Conservation (phyloP, 2,797 vertebrate genomes). For the Sebastes jordani region DNA sequence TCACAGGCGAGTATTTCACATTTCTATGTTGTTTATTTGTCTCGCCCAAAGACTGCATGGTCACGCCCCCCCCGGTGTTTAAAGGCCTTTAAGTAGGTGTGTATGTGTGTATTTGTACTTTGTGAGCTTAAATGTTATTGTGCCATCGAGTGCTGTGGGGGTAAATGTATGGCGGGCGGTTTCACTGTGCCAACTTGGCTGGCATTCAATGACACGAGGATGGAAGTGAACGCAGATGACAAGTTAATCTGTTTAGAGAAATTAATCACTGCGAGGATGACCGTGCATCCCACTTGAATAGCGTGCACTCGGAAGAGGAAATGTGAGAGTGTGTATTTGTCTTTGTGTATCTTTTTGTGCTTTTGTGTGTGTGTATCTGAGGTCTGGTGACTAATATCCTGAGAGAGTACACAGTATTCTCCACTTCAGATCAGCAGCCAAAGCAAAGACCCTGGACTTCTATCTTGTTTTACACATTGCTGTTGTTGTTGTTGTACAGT, state of each 20-base stretch:
- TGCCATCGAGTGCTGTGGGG: slow-evolving; percentile 35
- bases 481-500: slow-evolving; percentile 8
- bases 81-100: background rate
- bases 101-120: background rate
- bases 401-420: slow-evolving; percentile 20
- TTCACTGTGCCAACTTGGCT: slow-evolving; percentile 78
- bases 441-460: slow-evolving; percentile 16
- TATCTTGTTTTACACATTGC: slow-evolving; percentile 1
- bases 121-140: slow-evolving; percentile 50
- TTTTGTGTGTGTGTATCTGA: background rate
- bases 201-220: slow-evolving; percentile 79
- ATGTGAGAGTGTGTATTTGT: slow-evolving; percentile 14
- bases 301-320: slow-evolving; percentile 18
- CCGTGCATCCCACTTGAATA: slow-evolving; percentile 49
- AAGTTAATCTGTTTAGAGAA: slow-evolving; percentile 82
- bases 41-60: no score
- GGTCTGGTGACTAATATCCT: slow-evolving; percentile 22
- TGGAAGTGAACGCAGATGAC: slow-evolving; percentile 76
- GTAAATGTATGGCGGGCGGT: slow-evolving; percentile 55
- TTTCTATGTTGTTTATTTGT: no score
- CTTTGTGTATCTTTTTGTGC: background rate
- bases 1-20: no score
- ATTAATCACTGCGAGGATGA: slow-evolving; percentile 68
- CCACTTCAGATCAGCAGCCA: slow-evolving; percentile 30
- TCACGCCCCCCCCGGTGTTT: no score